Percentiles rank a stretch among this genome's conserved stretches.
Conservation (phyloP, 2,888 invertebrate species). For the Drosophila austrosaltans region DNA sequence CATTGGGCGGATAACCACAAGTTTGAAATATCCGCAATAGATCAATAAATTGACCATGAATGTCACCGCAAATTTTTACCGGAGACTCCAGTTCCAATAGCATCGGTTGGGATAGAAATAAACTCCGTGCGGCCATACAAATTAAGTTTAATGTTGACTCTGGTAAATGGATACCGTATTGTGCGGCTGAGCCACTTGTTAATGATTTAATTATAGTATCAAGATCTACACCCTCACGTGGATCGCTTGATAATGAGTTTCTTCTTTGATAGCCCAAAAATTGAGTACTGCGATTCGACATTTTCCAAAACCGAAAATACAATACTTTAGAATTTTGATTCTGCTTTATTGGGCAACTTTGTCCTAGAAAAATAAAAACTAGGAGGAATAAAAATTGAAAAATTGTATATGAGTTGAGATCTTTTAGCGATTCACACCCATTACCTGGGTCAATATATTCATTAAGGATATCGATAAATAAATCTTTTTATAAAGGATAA, state of each 20-base stretch:
- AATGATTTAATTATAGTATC: constrained; percentile 24
- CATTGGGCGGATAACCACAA: constrained; percentile 26
- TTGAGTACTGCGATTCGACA: background rate
- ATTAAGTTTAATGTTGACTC: constrained; percentile 14
- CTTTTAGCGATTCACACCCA: no score
- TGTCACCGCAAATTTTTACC: constrained; percentile 39
- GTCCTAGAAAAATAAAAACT: background rate
- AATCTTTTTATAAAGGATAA: background rate
- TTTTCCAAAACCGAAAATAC: background rate
- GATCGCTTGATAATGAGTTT: background rate
- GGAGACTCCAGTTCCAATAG: constrained; percentile 35
- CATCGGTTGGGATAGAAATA: constrained; percentile 39
- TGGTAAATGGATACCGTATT: background rate
- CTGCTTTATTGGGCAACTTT: background rate
- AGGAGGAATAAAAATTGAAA: no score
- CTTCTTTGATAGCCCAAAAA: background rate
- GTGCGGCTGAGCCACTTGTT: background rate
- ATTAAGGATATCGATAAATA: background rate
- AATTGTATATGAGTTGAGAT: no score
- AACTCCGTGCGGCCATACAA: background rate
- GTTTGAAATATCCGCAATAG: constrained; percentile 34
- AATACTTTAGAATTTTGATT: background rate
- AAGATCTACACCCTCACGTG: constrained; percentile 7
- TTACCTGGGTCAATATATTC: no score
- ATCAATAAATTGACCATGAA: constrained; percentile 37